phyloP scores from a whole-genome alignment of 2,797 vertebrate species.

The Lutra lutra region DNA sequence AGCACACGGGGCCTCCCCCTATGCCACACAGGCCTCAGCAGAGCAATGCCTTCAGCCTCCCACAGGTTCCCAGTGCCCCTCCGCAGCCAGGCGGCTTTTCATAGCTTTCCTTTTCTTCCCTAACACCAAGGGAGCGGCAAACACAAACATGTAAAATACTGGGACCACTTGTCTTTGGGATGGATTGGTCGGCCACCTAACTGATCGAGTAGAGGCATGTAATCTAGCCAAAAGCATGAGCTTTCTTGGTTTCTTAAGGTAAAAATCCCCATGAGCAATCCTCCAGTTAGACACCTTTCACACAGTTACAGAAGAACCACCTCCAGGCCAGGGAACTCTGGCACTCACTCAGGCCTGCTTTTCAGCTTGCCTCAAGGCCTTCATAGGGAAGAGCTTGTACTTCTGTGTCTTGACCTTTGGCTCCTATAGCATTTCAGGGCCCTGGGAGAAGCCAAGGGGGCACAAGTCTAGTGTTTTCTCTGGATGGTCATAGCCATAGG shows the following conservation, averaged over 20 bases:
- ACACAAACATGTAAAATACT: neutral
- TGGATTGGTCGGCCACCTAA: neutral
- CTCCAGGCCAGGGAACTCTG: neutral
- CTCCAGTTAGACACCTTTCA: neutral
- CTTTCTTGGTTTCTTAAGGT: neutral
- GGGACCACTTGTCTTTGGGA: neutral
- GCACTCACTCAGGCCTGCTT: neutral
- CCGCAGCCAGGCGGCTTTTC: neutral
- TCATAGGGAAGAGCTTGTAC: neutral
- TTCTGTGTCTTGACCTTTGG: neutral
- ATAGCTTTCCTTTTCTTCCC: neutral
- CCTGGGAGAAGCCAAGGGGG: neutral
- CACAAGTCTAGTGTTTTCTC: neutral
- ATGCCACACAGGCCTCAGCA: neutral
- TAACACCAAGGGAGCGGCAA: neutral
- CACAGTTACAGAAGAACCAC: neutral
- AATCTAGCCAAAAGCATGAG: neutral
- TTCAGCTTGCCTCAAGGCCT: neutral
- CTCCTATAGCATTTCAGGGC: neutral
- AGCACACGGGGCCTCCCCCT: neutral
- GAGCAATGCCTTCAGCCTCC: neutral
- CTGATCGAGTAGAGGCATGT: neutral
- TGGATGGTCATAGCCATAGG: neutral
- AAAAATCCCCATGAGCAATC: neutral
- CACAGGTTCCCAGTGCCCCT: neutral